Conservation (phyloP, 2,888 invertebrate genomes). For the Cerceris rybyensis region DNA sequence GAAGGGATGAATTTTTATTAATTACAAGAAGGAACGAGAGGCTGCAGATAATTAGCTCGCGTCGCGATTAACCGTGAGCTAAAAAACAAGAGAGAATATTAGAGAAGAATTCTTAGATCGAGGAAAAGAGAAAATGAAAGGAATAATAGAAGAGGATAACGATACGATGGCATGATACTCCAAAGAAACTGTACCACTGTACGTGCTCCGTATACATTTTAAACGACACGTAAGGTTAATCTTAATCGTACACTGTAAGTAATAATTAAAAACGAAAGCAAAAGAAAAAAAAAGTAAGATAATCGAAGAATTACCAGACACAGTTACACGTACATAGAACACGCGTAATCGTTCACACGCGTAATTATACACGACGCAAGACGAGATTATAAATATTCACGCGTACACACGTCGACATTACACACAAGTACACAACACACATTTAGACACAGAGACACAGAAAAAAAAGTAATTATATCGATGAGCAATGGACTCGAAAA, state of each 20-base stretch:
- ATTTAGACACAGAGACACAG: slow-evolving; percentile 37
- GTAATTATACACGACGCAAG: background rate
- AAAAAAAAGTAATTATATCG: slow-evolving; percentile 69
- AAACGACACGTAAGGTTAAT: slow-evolving; percentile 71
- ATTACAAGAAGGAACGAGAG: background rate
- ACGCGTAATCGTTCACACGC: slow-evolving; percentile 34
- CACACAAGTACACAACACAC: slow-evolving; percentile 13
- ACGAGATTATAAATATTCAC: too few relatives aligned
- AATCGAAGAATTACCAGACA: slow-evolving; percentile 57
- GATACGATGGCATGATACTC: slow-evolving; percentile 69
- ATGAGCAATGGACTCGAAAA: slow-evolving; percentile 82
- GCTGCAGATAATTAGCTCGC: slow-evolving; percentile 8
- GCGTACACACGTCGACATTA: too few relatives aligned
- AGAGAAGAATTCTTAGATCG: background rate
- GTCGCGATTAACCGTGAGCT: slow-evolving; percentile 13
- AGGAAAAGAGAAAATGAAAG: background rate
- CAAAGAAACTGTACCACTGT: slow-evolving; percentile 79
- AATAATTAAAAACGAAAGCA: slow-evolving; percentile 70
- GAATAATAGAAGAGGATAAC: slow-evolving; percentile 19
- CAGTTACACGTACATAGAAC: slow-evolving; percentile 22
- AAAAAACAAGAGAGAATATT: background rate
- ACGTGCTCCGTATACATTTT: slow-evolving; percentile 77
- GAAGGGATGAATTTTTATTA: background rate
- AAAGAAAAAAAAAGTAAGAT: slow-evolving; percentile 57
- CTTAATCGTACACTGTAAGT: slow-evolving; percentile 77